Conservation (phyloP, 1,140 invertebrate genomes). For the Delia radicum region DNA sequence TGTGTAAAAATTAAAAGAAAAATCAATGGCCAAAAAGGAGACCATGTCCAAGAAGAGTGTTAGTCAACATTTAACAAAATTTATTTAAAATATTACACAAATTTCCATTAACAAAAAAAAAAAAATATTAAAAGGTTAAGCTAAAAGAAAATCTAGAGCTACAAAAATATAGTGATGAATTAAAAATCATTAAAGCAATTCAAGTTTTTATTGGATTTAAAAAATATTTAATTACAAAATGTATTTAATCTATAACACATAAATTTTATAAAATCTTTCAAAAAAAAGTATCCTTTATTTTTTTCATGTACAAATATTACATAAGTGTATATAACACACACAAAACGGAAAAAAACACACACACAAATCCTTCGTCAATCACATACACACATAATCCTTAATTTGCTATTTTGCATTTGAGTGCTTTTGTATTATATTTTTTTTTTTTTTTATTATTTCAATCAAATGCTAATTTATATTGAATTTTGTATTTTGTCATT, state of each 20-base stretch:
- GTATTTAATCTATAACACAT: not conserved
- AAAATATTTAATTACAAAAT: not conserved
- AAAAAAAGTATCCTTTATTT: slow-evolving; percentile 10
- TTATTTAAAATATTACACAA: not conserved
- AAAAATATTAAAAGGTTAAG: not conserved
- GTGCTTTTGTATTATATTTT: not conserved
- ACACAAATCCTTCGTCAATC: not conserved
- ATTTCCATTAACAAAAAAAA: not conserved
- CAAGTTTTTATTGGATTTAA: not conserved
- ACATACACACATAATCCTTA: not conserved
- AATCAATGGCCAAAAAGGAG: slow-evolving; percentile 27
- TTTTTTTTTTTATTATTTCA: not conserved
- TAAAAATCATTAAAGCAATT: not conserved
- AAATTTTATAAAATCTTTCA: not conserved
- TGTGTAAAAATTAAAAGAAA: slow-evolving; percentile 21
- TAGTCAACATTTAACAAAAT: slow-evolving; percentile 32
- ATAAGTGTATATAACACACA: slow-evolving; percentile 22
- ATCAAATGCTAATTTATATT: not conserved
- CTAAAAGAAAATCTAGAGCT: slow-evolving; percentile 6
- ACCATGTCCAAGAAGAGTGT: slow-evolving; percentile 50
- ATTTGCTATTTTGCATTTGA: not conserved
- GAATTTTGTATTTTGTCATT: not conserved
- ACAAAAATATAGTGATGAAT: not conserved
- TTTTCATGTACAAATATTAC: slow-evolving; percentile 14
- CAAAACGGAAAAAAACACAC: not conserved